Percentiles rank a stretch among this genome's conserved stretches.
Evolutionary conservation across 1,140 invertebrate genomes (phyloP).

Genomic region (Calephelis virginiensis): DNA sequence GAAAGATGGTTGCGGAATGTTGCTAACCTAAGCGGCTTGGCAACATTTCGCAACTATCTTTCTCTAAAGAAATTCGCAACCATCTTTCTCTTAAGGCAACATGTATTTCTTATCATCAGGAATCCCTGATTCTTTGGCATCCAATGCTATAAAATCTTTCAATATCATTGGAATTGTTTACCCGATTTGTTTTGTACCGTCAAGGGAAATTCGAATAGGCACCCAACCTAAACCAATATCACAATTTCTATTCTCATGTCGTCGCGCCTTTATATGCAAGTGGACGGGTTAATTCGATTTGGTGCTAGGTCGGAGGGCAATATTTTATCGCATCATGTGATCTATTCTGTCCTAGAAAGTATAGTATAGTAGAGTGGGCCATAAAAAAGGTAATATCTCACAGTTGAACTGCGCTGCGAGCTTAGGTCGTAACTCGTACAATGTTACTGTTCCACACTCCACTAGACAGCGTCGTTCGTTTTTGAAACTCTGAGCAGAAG

Average conservation of each 20-base stretch:
- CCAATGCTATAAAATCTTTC: not conserved
- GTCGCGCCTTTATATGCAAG: conserved; percentile 66
- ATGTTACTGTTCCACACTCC: conserved; percentile 61
- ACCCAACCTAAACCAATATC: conserved; percentile 60
- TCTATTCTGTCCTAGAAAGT: conserved; percentile 74
- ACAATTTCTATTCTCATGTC: conserved; percentile 68
- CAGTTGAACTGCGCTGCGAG: conserved; percentile 67
- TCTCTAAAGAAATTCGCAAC: too few species aligned
- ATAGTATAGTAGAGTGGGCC: conserved; percentile 74
- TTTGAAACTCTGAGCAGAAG: conserved; percentile 10
- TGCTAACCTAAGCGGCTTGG: too few species aligned
- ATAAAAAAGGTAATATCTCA: conserved; percentile 78
- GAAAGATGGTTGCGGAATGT: too few species aligned
- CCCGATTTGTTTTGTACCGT: conserved; percentile 51
- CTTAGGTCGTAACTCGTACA: conserved; percentile 72
- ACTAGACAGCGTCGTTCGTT: conserved; percentile 29
- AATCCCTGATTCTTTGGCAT: too few species aligned
- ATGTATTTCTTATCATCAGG: too few species aligned
- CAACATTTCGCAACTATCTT: too few species aligned
- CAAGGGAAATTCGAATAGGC: conserved; percentile 54
- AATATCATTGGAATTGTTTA: conserved; percentile 32
- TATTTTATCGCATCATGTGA: conserved; percentile 77
- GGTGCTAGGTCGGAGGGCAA: conserved; percentile 60
- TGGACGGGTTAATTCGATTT: conserved; percentile 77
- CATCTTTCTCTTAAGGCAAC: too few species aligned